phyloP scores from a whole-genome alignment of 1,140 invertebrate species.

The Plectrocnemia conspersa region DNA sequence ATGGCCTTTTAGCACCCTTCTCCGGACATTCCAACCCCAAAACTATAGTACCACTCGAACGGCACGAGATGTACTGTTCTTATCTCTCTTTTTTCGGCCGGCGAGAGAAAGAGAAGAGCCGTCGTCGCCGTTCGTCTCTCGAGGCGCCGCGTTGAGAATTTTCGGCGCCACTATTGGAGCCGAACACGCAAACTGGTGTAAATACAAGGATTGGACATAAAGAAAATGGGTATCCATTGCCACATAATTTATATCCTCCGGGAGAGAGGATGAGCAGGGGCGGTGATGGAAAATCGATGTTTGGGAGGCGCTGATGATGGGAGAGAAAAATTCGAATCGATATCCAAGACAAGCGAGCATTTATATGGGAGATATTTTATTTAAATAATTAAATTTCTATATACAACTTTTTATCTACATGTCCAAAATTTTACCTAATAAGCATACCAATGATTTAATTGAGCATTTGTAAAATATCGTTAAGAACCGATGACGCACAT shows the following conservation, averaged over 20 bases:
- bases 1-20: conserved; percentile 13
- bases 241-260: conserved; percentile 14
- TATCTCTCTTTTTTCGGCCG: neutral
- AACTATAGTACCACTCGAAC: neutral
- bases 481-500: too few relatives aligned
- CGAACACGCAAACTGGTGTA: conserved; percentile 22
- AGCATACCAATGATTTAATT: too few relatives aligned
- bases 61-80: neutral
- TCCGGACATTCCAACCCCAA: neutral
- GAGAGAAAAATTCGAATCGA: neutral
- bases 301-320: neutral
- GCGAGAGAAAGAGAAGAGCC: neutral
- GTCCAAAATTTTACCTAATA: neutral
- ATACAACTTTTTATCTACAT: neutral
- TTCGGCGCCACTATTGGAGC: conserved; percentile 9
- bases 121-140: conserved; percentile 9
- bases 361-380: neutral
- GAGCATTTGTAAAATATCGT: too few relatives aligned
- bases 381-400: neutral
- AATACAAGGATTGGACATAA: conserved; percentile 21
- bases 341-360: neutral
- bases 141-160: conserved; percentile 1
- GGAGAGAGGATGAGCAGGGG: too few relatives aligned
- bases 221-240: conserved; percentile 11
- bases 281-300: too few relatives aligned